Evolutionary conservation across 2,888 invertebrate species (phyloP), one percentile per base, ranked within the genome.

Genomic region (Hemaris fuciformis): DNA sequence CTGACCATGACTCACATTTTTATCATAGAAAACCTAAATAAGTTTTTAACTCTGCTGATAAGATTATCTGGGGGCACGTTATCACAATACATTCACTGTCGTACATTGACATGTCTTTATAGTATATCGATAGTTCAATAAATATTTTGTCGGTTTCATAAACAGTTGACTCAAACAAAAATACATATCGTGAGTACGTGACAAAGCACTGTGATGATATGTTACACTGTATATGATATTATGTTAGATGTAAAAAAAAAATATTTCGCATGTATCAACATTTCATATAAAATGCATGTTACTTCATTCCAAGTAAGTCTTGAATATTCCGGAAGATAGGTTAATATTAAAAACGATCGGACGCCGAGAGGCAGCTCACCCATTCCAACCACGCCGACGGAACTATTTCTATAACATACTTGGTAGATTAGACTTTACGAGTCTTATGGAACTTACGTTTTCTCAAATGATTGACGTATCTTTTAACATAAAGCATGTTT

Each of bases 291-390:
- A 20, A 34, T 34, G 20, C 20, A 31, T 34, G 56, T 56, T 27
- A 34, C 34, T 20, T 34, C 31, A 20, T 56, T 56, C 56, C 31
- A 18, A 56, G 27, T 34, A 34, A 34, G 13, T 10, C 59, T 23
- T n/a, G 41, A 41, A 42, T 59, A 43, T 59, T 59, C 59, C 25
- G 31, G 45, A 59, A 59, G 45, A 59, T 45, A 31, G 31, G 34
- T 34, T 60, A 60, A 53, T 60, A 60, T 60, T 53, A 15, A 53
- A 53, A 48, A 31, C 23, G 20, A 60, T 48, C 31, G 22, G 22
- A 38, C 41, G 25, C 13, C 27, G 45, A 34, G 20, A 7, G 41
- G 42, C 42, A 5, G 8, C 18, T 15, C 18, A 38, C 5, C 18
- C n/a, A 10, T 18, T 43, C 6, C 18, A 20, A 18, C n/a, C n/a